Base-by-base conservation (phyloP, 2,113 vertebrate genomes). In the Sphaerodactylus townsendi region DNA sequence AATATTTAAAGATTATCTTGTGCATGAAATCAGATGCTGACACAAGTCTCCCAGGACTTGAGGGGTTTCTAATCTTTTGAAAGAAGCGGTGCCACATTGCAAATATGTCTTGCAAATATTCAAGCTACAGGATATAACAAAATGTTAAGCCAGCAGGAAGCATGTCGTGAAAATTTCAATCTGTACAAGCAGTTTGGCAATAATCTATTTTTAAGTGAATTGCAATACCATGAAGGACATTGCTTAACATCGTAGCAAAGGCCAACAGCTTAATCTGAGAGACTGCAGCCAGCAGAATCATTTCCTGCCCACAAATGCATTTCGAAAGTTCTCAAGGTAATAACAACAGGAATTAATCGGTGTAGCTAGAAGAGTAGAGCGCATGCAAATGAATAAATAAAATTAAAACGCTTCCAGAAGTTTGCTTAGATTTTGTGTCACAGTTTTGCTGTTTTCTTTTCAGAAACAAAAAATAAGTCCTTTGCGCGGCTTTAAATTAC, bases 11-110 rank as follows among this genome's bases (percentile, higher is more conserved):
- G 88, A 90, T 92, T 90, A 92, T 86, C 21, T 73, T 89, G 93
- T 79, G 30, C 92, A 89, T 79, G 89, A 91, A 94, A 94, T 94
- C 91, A 86, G 92, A 94, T 93, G 94, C 93, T 95, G 93, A 95
- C 92, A 93, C 90, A 91, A 93, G 88, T 94, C 93, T 93, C 94
- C 66, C 75, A 93, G 93, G 94, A 94, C 84, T 64, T 86, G 79
- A 85, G 84, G 86, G 91, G 79, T 91, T 93, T 95, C 92, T 91
- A 93, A 94, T 93, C 93, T 94, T 93, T 88, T 72, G 84, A 85
- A 92, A 91, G 92, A 91, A 92, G 89, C 83, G 81, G 78, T 90
- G 87, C 90, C 89, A 89, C 77, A 59, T 83, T 92, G 90, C 89
- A 94, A 72, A 94, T 92, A 91, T 90, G 86, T 90, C 89, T 92